Conservation (phyloP, 2,113 vertebrate genomes). For the Terrapene triunguis region DNA sequence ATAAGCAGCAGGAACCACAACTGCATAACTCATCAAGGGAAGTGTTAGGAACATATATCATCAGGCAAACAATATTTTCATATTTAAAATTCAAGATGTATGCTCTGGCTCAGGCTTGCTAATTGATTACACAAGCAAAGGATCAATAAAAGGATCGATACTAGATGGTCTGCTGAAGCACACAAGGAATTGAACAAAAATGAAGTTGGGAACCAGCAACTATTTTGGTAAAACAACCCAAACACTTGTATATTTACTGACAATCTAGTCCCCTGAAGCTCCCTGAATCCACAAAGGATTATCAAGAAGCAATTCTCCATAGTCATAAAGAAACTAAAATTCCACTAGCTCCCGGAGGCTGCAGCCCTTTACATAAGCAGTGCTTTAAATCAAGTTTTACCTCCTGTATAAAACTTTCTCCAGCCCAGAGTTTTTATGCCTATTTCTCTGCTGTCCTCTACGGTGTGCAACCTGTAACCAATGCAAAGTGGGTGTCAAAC, state of each 20-base stretch:
- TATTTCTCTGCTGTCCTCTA: not conserved
- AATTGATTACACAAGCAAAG: slow-evolving; percentile 62
- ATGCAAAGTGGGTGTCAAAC: not conserved
- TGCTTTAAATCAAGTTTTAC: fast-evolving
- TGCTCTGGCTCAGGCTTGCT: not conserved
- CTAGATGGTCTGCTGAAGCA: slow-evolving; percentile 44
- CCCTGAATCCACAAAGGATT: not conserved
- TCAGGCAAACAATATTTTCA: slow-evolving; percentile 22
- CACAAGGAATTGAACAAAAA: slow-evolving; percentile 8
- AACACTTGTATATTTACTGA: slow-evolving; percentile 17
- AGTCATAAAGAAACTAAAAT: fast-evolving
- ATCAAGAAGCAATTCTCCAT: not conserved
- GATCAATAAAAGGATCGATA: slow-evolving; percentile 68
- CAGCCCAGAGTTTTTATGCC: fast-evolving
- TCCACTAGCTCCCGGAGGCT: not conserved
- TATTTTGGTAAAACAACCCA: not conserved
- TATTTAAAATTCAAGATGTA: slow-evolving; percentile 28
- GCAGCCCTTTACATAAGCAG: not conserved
- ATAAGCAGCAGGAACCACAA: not conserved
- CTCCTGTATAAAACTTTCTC: fast-evolving
- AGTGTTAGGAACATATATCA: slow-evolving; percentile 3
- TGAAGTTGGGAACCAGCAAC: slow-evolving; percentile 27
- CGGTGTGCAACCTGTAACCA: fast-evolving
- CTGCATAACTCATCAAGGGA: not conserved
- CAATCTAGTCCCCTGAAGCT: not conserved